A percentile compares a stretch with the other conserved stretches of the same genome.
These are phyloP conservation scores for Thrips palmi DNA, from an alignment of 1,140 invertebrate genomes.

Conservation along the genomic window DNA sequence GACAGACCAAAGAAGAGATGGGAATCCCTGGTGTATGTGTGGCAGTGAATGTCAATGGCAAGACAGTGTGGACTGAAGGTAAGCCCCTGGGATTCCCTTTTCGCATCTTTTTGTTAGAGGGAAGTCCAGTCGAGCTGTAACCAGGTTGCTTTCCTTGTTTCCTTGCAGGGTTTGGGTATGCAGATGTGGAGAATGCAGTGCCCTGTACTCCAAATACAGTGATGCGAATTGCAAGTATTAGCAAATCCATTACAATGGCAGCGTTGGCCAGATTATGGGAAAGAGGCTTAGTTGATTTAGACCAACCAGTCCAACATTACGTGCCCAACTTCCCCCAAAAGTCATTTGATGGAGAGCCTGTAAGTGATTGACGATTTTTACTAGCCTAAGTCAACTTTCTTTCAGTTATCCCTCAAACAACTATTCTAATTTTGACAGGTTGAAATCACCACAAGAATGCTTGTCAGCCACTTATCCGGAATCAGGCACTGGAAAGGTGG, in stretches of 20 bases:
- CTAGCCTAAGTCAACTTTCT: too few relatives aligned
- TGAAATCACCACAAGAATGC: slow-evolving; percentile 29
- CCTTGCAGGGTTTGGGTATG: slow-evolving; percentile 31
- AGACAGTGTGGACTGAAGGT: slow-evolving; percentile 30
- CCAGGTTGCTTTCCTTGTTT: slow-evolving; percentile 6
- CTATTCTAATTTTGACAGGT: too few relatives aligned
- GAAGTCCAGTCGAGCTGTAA: too few relatives aligned
- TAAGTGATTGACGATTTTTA: too few relatives aligned
- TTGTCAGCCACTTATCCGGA: slow-evolving; percentile 32
- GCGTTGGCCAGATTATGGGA: slow-evolving; percentile 33
- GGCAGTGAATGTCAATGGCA: slow-evolving; percentile 34
- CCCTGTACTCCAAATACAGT: slow-evolving; percentile 29
- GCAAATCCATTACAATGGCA: slow-evolving; percentile 37
- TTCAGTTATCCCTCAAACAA: too few relatives aligned
- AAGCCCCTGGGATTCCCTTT: slow-evolving; percentile 3
- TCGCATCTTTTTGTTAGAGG: background rate
- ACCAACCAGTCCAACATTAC: slow-evolving; percentile 35
- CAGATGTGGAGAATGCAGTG: slow-evolving; percentile 36
- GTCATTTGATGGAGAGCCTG: slow-evolving; percentile 24
- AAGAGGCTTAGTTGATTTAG: slow-evolving; percentile 33
- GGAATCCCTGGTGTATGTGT: slow-evolving; percentile 33
- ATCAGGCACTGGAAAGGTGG: slow-evolving; percentile 28
- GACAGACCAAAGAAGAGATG: slow-evolving; percentile 18
- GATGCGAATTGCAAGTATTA: slow-evolving; percentile 44
- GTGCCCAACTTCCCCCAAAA: slow-evolving; percentile 34